A percentile compares a stretch with the other conserved stretches of the same genome.
phyloP scores from a whole-genome alignment of 2,113 vertebrate genomes.

The Dipodomys spectabilis region DNA sequence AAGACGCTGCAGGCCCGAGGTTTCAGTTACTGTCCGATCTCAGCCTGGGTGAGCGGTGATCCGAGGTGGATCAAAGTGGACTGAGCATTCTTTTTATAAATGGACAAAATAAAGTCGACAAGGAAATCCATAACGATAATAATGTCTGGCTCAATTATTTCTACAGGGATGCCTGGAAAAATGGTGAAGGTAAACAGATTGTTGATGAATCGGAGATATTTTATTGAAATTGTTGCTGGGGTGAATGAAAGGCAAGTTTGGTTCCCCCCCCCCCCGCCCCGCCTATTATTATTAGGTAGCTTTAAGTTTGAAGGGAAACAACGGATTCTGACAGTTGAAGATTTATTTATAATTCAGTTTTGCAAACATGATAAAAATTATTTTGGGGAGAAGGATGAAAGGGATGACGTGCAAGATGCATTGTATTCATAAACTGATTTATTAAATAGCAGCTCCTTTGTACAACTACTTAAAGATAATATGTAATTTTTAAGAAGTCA shows the following conservation, averaged over 20 bases:
- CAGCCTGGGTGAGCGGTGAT: background rate
- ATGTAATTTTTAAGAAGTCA: background rate
- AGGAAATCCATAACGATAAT: slow-evolving; percentile 11
- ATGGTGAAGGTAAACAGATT: slow-evolving; percentile 38
- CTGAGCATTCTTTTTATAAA: slow-evolving; percentile 59
- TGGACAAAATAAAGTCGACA: slow-evolving; percentile 25
- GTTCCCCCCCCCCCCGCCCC: background rate
- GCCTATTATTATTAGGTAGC: background rate
- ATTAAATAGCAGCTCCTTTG: too few relatives aligned
- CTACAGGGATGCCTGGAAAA: background rate
- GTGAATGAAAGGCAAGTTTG: background rate
- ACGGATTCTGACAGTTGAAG: slow-evolving; percentile 3
- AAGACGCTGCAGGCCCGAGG: background rate
- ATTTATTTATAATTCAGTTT: slow-evolving; percentile 38
- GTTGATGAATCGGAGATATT: slow-evolving; percentile 23
- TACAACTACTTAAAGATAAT: too few relatives aligned
- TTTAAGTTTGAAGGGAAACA: slow-evolving; percentile 17
- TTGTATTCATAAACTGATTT: too few relatives aligned
- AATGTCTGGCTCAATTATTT: slow-evolving; percentile 17
- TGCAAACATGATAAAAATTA: background rate
- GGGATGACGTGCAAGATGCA: too few relatives aligned
- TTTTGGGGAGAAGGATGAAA: too few relatives aligned
- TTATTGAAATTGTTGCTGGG: slow-evolving; percentile 15
- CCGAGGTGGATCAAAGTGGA: background rate
- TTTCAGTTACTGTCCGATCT: background rate